Base-by-base conservation (phyloP, 2,888 invertebrate species). In the Athripsodes cinereus region DNA sequence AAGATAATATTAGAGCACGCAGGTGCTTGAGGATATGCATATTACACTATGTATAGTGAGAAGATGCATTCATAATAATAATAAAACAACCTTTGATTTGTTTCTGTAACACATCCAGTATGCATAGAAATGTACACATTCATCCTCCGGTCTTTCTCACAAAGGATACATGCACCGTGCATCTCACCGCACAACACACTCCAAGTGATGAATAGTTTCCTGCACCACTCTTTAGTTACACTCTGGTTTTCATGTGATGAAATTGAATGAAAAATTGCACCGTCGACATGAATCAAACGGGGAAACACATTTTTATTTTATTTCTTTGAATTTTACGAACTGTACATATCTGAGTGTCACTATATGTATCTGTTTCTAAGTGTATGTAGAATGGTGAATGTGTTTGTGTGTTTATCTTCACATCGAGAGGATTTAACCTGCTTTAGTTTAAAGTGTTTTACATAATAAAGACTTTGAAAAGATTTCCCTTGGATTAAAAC, bases 221-320 rank as follows among this genome's bases (percentile, higher is more conserved):
- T 49, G 16, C 44, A 53, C 47, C 40, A 47, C 49, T 59, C 56
- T 59, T 59, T 59, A 59, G 55, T 59, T 55, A 59, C 59, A 59
- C 55, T 56, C 49, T 55, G 53, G 53, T 19, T 59, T 55, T 57
- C 55, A 55, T 56, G 55, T 40, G 52, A 55, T 35, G 55, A 59
- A 59, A 59, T 59, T 49, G 59, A 52, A 59, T 59, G 59, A 59
- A 56, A 59, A 55, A 59, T 59, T 59, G 50, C 50, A 49, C 52
- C 31, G 16, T n/a, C 26, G n/a, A 18, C 44, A n/a, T 21, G 48
- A 48, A 19, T 21, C 21, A 21, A n/a, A 18, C 22, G 40, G 22
- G 40, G 21, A 20, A 20, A 20, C 6, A 19, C 19, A 19, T 19
- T 20, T 48, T 48, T 19, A 48, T 48, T 48, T 19, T 13, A 48